Percentiles rank a stretch among this genome's conserved stretches.
These are phyloP conservation scores for Oasisia sp. DNA, from an alignment of 2,888 invertebrate genomes.

Conservation along the genomic window DNA sequence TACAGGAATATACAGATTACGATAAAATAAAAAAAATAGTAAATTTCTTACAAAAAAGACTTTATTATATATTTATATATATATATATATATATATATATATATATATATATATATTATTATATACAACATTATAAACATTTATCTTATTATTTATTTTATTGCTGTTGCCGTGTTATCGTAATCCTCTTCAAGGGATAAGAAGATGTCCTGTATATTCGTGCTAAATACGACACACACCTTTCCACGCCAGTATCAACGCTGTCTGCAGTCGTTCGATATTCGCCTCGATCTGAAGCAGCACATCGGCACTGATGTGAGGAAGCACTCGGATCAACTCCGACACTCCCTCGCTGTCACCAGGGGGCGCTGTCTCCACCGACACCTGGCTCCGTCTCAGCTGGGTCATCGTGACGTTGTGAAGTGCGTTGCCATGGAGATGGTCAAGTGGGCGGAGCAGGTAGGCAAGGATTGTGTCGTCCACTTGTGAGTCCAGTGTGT, in stretches of 20 bases:
- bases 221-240: neutral
- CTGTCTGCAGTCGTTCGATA: neutral
- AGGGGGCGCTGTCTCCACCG: neutral
- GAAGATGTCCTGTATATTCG: too few species aligned
- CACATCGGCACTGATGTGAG: neutral
- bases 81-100: too few species aligned
- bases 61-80: too few species aligned
- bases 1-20: too few species aligned
- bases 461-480: neutral
- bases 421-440: constrained; percentile 2
- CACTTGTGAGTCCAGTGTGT: neutral
- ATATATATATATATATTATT: too few species aligned
- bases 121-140: too few species aligned
- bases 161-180: too few species aligned
- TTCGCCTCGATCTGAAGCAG: neutral
- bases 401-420: neutral
- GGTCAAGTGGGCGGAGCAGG: neutral
- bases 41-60: too few species aligned
- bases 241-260: neutral
- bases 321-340: neutral
- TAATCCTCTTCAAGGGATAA: too few species aligned
- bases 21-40: too few species aligned
- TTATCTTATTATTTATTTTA: too few species aligned
- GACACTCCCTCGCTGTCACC: neutral
- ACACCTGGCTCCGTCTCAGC: neutral